Conservation (phyloP, 1,140 invertebrate genomes). For the Zaprionus taronus region DNA sequence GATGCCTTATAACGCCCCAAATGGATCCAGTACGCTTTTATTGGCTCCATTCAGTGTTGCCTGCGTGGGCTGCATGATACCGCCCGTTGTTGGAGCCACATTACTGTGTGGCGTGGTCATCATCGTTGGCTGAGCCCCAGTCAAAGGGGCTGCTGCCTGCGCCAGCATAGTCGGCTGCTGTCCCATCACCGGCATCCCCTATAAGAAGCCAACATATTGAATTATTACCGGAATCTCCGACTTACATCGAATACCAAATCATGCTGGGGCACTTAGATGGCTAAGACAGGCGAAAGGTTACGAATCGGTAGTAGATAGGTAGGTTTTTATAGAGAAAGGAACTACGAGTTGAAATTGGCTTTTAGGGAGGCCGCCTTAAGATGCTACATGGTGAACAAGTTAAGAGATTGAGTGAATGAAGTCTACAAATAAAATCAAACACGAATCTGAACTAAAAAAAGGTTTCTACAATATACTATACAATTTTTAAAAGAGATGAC, state of each 20-base stretch:
- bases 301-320: conserved; percentile 35
- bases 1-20: conserved; percentile 83
- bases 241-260: conserved; percentile 34
- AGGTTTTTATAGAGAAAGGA: conserved; percentile 28
- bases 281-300: conserved; percentile 63
- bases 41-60: conserved; percentile 77
- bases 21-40: conserved; percentile 83
- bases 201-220: conserved; percentile 44
- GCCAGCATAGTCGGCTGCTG: conserved; percentile 71
- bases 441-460: conserved; percentile 15
- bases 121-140: conserved; percentile 83
- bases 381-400: conserved; percentile 19
- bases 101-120: conserved; percentile 81
- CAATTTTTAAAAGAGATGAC: conserved; percentile 1
- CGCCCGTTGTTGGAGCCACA: conserved; percentile 54
- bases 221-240: conserved; percentile 31
- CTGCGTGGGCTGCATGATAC: conserved; percentile 77
- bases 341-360: conserved; percentile 35
- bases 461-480: background rate
- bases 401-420: conserved; percentile 14
- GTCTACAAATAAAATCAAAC: conserved; percentile 36
- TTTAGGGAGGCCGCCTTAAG: conserved; percentile 35
- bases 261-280: conserved; percentile 57
- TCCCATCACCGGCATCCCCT: conserved; percentile 84
- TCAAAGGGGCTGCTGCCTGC: conserved; percentile 84